phyloP scores from a whole-genome alignment of 2,888 invertebrate genomes.

The Lysandra bellargus region DNA sequence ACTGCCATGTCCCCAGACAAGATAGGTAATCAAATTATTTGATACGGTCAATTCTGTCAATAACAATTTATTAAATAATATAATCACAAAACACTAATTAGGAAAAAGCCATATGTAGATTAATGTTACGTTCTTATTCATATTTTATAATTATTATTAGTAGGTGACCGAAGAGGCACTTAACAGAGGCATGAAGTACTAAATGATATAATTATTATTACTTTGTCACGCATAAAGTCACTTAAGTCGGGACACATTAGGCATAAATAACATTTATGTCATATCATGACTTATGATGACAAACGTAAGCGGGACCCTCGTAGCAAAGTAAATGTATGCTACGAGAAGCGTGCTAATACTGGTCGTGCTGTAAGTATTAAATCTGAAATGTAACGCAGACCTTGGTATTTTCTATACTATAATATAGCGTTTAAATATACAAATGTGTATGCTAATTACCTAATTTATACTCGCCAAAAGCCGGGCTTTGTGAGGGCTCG shows the following conservation, averaged over 20 bases:
- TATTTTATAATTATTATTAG: neutral
- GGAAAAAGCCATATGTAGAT: too few species aligned
- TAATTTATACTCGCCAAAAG: neutral
- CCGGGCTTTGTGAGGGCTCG: too few species aligned
- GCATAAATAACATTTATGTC: conserved; percentile 19
- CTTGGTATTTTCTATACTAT: neutral
- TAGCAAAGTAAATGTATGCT: neutral
- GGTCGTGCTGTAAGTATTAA: neutral
- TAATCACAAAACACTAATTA: too few species aligned
- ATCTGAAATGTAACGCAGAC: neutral
- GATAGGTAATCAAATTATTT: too few species aligned
- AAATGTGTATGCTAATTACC: neutral
- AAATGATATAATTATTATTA: neutral
- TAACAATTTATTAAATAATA: too few species aligned
- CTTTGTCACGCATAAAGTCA: neutral
- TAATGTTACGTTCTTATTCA: too few species aligned
- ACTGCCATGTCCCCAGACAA: too few species aligned
- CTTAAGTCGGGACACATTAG: conserved; percentile 3
- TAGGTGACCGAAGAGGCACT: neutral
- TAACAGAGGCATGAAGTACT: neutral
- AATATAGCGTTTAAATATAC: neutral
- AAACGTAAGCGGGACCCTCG: neutral
- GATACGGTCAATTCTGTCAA: too few species aligned
- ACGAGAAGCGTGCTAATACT: neutral
- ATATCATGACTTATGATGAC: conserved; percentile 5